Base-by-base conservation (phyloP, 2,888 invertebrate genomes). In the Sarcophaga rosellei region DNA sequence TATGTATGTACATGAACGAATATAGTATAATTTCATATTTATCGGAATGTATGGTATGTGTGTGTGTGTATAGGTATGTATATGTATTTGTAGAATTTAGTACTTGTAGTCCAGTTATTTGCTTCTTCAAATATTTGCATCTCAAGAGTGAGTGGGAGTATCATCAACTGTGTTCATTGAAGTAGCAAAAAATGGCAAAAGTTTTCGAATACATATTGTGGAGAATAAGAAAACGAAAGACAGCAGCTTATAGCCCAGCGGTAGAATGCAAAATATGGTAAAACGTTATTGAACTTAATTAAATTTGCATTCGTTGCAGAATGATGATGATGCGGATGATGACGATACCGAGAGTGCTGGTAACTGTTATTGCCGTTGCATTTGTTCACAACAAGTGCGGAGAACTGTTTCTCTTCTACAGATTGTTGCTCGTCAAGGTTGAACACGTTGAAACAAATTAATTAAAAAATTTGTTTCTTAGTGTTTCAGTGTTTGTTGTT, bases 251-350 rank as follows among this genome's bases (percentile, higher is more conserved):
- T 15, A 53, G 17, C 15, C 4, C 53, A 53, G 17, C 20, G 20
- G 8, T 10, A n/a, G 23, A 25, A 25, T 70, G 23, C 10, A 47
- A 8, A 35, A 59, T 44, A 12, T 53, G 12, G 53, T 44, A n/a
- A 25, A 66, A 73, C 79, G 35, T 35, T 80, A 83, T 76, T 68
- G 76, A 86, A 83, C 86, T 77, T 86, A 86, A 86, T 86, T 86
- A 83, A 83, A 80, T 80, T 82, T 79, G 79, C 44, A 68, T 44
- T 2, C 4, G 23, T 62, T 77, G 65, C 25, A 59, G 2, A 3
- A 61, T 21, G 57, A 57, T 17, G 57, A 57, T 57, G 17, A 57
- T 15, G n/a, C n/a, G n/a, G 35, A 11, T 59, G 69, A 3, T 15
- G 73, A 5, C 61, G 72, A 15, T 45, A 47, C 61, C 23, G 10